Evolutionary conservation across 35 echinoderm and acorn worm species (phyloP).

Genomic region (Patiria miniata): DNA sequence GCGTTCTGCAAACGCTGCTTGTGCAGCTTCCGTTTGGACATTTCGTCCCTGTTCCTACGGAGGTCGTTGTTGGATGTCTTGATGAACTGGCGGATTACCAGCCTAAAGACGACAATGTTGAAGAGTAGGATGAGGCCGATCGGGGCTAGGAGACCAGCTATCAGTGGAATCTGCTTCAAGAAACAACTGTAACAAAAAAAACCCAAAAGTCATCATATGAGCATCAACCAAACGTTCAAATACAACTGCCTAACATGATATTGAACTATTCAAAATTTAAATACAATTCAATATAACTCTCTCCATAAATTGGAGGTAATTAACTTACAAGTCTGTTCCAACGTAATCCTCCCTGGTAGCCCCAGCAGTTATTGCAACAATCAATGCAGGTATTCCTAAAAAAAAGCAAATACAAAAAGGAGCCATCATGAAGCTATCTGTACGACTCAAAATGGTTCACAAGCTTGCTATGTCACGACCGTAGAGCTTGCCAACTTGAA

Average conservation of each 20-base stretch:
- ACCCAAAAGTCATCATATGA: background rate
- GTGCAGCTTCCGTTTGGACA: background rate
- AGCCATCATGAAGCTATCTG: background rate
- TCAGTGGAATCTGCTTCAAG: constrained; percentile 18
- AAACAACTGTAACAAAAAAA: constrained; percentile 43
- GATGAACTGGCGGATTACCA: constrained; percentile 50
- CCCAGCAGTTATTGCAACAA: constrained; percentile 37
- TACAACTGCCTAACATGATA: background rate
- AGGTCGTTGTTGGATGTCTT: constrained; percentile 3
- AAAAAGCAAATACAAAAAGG: no score
- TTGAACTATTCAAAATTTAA: background rate
- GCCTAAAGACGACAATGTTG: constrained; percentile 49
- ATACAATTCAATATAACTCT: background rate
- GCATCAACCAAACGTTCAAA: background rate
- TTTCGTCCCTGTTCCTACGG: background rate
- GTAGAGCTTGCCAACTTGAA: no score
- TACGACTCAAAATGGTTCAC: background rate
- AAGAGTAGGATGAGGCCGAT: constrained; percentile 58
- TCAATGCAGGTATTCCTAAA: constrained; percentile 33
- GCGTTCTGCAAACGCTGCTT: constrained; percentile 54
- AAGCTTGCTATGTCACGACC: no score
- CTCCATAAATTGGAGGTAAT: background rate
- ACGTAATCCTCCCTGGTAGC: constrained; percentile 26
- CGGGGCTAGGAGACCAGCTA: constrained; percentile 21
- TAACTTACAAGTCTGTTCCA: constrained; percentile 46